Evolutionary conservation across 2,797 vertebrate genomes (phyloP), one percentile per base, ranked within the genome.

Genomic region (Myripristis jacobus): DNA sequence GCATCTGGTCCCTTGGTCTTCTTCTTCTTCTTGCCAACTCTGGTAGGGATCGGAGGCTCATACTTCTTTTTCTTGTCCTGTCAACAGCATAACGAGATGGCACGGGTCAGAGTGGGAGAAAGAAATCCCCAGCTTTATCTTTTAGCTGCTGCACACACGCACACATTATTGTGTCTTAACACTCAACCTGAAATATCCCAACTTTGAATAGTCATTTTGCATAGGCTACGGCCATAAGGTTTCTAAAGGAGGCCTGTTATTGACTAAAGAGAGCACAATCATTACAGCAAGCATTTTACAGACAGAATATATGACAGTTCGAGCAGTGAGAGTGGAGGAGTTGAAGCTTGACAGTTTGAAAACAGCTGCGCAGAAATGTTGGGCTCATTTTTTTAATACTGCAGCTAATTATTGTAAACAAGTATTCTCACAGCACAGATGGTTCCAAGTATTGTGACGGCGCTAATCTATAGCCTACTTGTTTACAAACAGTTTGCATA

Each of bases 51-150:
- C 0, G 98, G 98, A 31, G 97, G 97, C 81, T 99, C 98, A 9
- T 99, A 99, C 87, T 99, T 99, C 93, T 99, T 99, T 83, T 99
- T 99, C 93, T 99, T 99, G 88, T 99, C 98, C 98, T 99, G 88
- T 4, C 25, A 61, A 51, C 19, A 47, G 9, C 18, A 27, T 47
- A 41, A 67, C 22, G 2, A 0, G 6, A 11, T 11, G 12, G 25
- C 2, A 56, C 0, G 11, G 0, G 10, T 48, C 19, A 62, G 25
- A 6, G 12, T 41, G 54, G 11, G n/a, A 34, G 41, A 69, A 43
- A 43, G 29, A 43, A 43, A 16, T 13, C 41, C 4, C 16, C 41
- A 16, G 5, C 13, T 43, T 43, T 43, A 43, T 4, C 15, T 43
- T 43, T 43, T 43, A 43, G 12, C 15, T 43, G 41, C 16, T 15